A percentile compares a stretch with the other conserved stretches of the same genome.
These are phyloP conservation scores for Liasis olivaceus DNA, from an alignment of 2,797 vertebrate species.

Conservation along the genomic window DNA sequence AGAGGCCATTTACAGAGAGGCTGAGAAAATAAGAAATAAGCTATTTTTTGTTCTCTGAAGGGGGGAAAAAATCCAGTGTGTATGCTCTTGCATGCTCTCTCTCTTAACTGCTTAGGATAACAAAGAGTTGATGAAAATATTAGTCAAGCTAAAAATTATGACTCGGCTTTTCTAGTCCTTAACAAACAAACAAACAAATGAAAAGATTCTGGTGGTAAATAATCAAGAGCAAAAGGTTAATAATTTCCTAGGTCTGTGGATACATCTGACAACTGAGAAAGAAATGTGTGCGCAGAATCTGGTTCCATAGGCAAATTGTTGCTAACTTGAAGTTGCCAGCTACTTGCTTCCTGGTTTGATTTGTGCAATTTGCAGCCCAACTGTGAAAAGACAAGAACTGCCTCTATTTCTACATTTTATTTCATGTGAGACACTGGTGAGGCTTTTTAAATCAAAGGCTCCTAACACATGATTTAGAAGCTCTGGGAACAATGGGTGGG, in stretches of 20 bases:
- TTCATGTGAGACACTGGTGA: slow-evolving; percentile 45
- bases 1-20: background rate
- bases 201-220: slow-evolving; percentile 27
- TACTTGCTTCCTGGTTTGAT: slow-evolving; percentile 40
- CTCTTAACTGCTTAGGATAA: background rate
- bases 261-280: slow-evolving; percentile 22
- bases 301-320: slow-evolving; percentile 38
- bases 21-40: background rate
- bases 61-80: background rate
- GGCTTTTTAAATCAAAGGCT: slow-evolving; percentile 55
- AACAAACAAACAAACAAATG: background rate
- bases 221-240: slow-evolving; percentile 43
- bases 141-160: background rate
- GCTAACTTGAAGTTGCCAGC: slow-evolving; percentile 45
- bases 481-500: slow-evolving; percentile 17
- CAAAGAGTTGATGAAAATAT: background rate
- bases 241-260: slow-evolving; percentile 26
- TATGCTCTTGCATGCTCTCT: background rate
- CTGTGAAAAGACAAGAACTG: slow-evolving; percentile 29
- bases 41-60: background rate
- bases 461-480: slow-evolving; percentile 46
- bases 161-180: background rate
- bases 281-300: slow-evolving; percentile 30
- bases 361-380: slow-evolving; percentile 44
- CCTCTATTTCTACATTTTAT: slow-evolving; percentile 46